Evolutionary conservation across 1,140 invertebrate species (phyloP), one percentile per base, ranked within the genome.

Genomic region (Zaprionus taronus): DNA sequence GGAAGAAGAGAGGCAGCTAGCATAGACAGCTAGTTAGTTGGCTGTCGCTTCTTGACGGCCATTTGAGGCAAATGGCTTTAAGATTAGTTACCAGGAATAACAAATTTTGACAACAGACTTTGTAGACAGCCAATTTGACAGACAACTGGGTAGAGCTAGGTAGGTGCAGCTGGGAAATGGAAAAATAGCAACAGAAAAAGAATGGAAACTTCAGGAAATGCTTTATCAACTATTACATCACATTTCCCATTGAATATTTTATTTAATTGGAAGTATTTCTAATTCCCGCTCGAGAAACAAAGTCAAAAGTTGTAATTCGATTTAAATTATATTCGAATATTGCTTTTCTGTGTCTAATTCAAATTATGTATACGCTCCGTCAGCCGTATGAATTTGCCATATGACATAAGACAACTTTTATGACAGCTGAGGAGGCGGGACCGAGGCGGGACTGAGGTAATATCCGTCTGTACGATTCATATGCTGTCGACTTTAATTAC

Each of bases 41-140:
- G 20, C 73, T 76, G 70, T 57, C 72, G 55, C 74, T 67, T 41
- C 51, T 62, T 80, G 76, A 71, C 76, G 77, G 62, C 38, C 71
- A 71, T 67, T 81, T 79, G 68, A 81, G 67, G 76, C 72, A 72
- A 81, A 79, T 81, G 63, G 60, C 77, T 76, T 81, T 72, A 79
- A 81, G 63, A 75, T 79, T 64, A 61, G 31, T 65, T 49, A 64
- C 53, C 64, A 67, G 60, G 34, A 24, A 5, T 49, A 53, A 60
- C 58, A 12, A 20, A 53, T 17, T 72, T 36, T 20, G 38, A 20
- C 34, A 53, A 61, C 49, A 56, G 20, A 38, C 11, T 58, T 58
- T 36, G 11, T 7, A 34, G 65, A 67, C 51, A 65, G 17, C 1
- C 11, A 57, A 24, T 31, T 72, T 28, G 44, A 60, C 62, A 7